A percentile compares a stretch with the other conserved stretches of the same genome.
Conservation (phyloP, 2,113 vertebrate species). For the Mormyrus iriodes region DNA sequence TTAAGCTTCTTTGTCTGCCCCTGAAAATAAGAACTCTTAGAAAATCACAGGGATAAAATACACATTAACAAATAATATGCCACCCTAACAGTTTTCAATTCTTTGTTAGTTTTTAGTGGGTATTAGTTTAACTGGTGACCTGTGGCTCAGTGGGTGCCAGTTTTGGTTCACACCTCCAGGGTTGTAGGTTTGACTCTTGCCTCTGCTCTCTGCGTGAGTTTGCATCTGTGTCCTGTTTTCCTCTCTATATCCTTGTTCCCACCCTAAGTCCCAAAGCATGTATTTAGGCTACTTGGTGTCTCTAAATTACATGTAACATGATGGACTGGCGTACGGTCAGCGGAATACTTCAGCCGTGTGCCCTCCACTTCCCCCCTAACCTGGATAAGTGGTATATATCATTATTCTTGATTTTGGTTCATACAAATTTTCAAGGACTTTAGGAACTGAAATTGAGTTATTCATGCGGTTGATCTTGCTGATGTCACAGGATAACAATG, state of each 20-base stretch:
- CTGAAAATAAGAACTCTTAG: not conserved
- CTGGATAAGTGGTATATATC: not conserved
- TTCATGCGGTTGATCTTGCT: not conserved
- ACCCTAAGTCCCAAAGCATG: not conserved
- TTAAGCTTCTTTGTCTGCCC: not conserved
- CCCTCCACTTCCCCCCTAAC: not conserved
- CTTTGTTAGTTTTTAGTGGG: not conserved
- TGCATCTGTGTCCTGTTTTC: not conserved
- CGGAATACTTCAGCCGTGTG: not conserved
- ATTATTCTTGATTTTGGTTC: not conserved
- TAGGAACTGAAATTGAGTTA: not conserved
- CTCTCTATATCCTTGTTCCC: not conserved
- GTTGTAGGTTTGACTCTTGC: not conserved
- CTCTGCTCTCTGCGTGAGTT: not conserved
- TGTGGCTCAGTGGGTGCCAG: not conserved
- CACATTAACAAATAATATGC: not conserved
- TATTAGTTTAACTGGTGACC: not conserved
- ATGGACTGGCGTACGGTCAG: not conserved
- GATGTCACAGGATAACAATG: not conserved
- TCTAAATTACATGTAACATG: not conserved
- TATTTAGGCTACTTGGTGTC: not conserved
- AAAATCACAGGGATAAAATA: not conserved
- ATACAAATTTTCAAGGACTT: not conserved
- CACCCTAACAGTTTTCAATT: not conserved
- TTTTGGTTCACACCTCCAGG: not conserved